Conservation (phyloP, 2,797 vertebrate genomes). For the Hippopotamyrus pictus region DNA sequence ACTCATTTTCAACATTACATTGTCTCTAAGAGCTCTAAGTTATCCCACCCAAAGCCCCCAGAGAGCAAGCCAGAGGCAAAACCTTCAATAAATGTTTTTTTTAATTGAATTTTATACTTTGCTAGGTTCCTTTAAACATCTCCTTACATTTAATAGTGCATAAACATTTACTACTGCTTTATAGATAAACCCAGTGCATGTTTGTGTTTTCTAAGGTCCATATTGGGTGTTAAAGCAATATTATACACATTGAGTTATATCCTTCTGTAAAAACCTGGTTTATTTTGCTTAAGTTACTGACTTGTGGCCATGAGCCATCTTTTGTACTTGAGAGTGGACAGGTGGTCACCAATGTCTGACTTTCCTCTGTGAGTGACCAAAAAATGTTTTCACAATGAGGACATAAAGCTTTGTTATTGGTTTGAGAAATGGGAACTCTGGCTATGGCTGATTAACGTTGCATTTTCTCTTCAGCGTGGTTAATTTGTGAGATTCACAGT, state of each 20-base stretch:
- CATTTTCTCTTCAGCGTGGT: neutral
- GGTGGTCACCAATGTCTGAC: neutral
- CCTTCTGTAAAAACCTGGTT: neutral
- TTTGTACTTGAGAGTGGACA: neutral
- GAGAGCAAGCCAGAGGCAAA: neutral
- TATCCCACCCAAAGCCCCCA: neutral
- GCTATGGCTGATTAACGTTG: neutral
- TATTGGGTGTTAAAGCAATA: neutral
- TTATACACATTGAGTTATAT: neutral
- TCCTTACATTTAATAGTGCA: neutral
- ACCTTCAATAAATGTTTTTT: neutral
- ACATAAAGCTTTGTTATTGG: neutral
- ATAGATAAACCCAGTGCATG: neutral
- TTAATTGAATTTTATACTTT: neutral
- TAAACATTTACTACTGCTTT: neutral
- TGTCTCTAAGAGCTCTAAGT: neutral
- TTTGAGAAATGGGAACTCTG: neutral
- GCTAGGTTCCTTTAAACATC: neutral
- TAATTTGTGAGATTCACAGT: neutral
- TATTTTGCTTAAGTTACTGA: neutral
- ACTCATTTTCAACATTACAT: neutral
- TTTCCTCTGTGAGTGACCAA: neutral
- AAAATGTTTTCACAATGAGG: neutral
- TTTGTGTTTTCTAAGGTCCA: neutral
- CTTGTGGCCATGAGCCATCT: neutral